Percentiles rank a stretch among this genome's conserved stretches.
These are phyloP conservation scores for Luperina testacea DNA, from an alignment of 2,888 invertebrate genomes.

Conservation along the genomic window DNA sequence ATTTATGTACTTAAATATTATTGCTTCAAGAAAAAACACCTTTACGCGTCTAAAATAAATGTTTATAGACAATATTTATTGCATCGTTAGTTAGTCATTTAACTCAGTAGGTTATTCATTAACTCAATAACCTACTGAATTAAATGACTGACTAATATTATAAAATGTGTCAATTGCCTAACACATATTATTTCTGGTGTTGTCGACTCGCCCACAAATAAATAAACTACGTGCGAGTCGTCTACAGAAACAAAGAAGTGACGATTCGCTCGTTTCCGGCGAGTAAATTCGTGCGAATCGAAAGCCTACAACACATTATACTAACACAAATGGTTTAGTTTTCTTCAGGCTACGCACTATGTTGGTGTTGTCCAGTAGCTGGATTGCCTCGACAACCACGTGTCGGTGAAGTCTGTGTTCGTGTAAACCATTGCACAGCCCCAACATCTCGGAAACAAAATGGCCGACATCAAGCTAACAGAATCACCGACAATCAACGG, in stretches of 20 bases:
- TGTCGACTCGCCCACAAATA: no score
- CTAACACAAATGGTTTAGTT: no score
- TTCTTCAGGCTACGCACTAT: background rate
- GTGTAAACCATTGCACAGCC: background rate
- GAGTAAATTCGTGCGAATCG: no score
- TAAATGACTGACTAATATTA: no score
- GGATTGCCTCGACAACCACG: background rate
- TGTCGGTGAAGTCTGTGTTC: background rate
- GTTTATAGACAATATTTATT: no score
- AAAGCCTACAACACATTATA: no score
- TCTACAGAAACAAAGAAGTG: no score
- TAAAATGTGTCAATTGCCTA: no score
- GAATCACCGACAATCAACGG: constrained; percentile 81
- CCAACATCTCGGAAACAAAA: constrained; percentile 71
- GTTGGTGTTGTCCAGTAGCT: background rate
- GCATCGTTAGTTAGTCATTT: background rate
- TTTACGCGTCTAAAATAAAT: background rate
- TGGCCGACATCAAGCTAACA: constrained; percentile 79
- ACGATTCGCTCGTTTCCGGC: no score
- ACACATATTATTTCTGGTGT: no score
- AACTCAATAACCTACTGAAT: no score
- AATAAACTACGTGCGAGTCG: no score
- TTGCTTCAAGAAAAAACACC: background rate
- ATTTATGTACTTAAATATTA: background rate
- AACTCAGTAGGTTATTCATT: background rate